Base-by-base conservation (phyloP, 2,888 invertebrate species). In the Emmelina monodactyla region DNA sequence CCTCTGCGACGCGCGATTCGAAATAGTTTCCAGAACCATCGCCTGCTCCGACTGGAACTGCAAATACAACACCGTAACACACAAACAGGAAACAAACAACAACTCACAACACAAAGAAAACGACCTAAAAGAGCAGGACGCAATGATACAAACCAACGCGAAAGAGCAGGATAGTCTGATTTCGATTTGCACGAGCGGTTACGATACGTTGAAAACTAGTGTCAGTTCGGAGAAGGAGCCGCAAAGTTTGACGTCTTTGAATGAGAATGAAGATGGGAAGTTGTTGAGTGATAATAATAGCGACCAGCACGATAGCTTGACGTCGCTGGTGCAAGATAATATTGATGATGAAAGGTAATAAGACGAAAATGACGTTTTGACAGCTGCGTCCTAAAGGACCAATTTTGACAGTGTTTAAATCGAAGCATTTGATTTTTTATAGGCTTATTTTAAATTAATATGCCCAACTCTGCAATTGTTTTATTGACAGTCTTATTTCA, bases 31-130 rank as follows among this genome's bases (percentile, higher is more conserved):
- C 6, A 89, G 92, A 54, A 83, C 87, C 28, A 68, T 84, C 16
- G 91, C 92, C 0, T 94, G 94, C 59, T 61, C 73, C 0, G 79
- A 81, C 35, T 97, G 96, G 96, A 86, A 86, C 3, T 88, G 88
- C 42, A 84, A 82, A 32, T 97, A 95, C 69, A 88, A 91, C 51
- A 88, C 86, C 9, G 41, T 64, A n/a, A 75, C 82, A 30, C 68
- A 78, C 37, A 82, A 64, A 42, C 58, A 51, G 31, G 71, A 64
- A 50, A 58, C 66, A 4, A 76, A 68, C 56, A 75, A 67, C 59
- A 78, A 64, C 42, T 51, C 58, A 11, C 68, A 60, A 40, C 64
- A 64, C 45, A 72, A 64, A 60, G 72, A 71, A 46, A 61, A 52
- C 38, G 62, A 11, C n/a, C n/a, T n/a, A n/a, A n/a, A n/a, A n/a